Percentiles rank a stretch among this genome's conserved stretches.
These are phyloP conservation scores for Panthera uncia DNA, from an alignment of 2,113 vertebrate species.

Conservation along the genomic window DNA sequence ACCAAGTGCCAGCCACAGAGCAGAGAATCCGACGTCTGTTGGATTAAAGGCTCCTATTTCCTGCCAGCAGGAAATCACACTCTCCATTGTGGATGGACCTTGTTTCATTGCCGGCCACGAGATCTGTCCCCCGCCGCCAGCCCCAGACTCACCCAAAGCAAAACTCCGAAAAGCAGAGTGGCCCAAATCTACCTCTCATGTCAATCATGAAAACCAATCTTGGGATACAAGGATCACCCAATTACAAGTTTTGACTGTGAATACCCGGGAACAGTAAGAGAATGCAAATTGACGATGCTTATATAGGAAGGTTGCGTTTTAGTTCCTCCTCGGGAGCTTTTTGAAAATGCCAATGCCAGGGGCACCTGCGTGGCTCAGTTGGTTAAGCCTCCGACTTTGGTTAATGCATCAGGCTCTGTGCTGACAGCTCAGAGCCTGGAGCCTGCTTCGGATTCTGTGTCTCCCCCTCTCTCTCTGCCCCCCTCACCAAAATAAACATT, in stretches of 20 bases:
- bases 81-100: too few relatives aligned
- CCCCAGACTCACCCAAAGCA: not conserved
- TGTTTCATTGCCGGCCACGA: not conserved
- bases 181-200: not conserved
- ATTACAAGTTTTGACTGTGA: not conserved
- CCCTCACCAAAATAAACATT: too few relatives aligned
- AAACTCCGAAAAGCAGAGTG: not conserved
- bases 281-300: not conserved
- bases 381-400: too few relatives aligned
- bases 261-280: not conserved
- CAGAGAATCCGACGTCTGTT: not conserved
- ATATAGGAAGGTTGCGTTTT: not conserved
- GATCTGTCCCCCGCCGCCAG: fast-evolving
- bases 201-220: not conserved
- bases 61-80: not conserved
- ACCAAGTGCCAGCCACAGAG: not conserved
- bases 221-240: not conserved
- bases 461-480: too few relatives aligned
- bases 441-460: too few relatives aligned
- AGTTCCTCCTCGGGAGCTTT: not conserved
- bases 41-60: not conserved
- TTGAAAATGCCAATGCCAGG: not conserved
- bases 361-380: too few relatives aligned
- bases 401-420: too few relatives aligned
- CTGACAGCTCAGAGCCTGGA: too few relatives aligned